Percentiles rank a stretch among this genome's conserved stretches.
Evolutionary conservation across 2,113 vertebrate genomes (phyloP).

Genomic region (Astur gentilis): DNA sequence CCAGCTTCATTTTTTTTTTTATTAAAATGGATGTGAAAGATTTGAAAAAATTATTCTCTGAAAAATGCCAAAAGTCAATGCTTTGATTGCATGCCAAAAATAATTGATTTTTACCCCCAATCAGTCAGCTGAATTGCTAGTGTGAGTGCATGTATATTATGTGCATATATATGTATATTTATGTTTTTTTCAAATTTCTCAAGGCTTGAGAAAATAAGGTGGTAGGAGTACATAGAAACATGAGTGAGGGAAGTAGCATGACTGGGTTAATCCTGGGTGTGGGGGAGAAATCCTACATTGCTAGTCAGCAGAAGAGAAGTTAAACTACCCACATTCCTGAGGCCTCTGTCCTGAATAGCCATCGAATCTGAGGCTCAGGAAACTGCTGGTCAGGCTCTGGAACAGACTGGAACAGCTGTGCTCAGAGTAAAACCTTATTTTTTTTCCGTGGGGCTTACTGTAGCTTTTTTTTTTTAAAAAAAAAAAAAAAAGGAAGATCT

Average conservation of each 20-base stretch:
- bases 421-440: neutral
- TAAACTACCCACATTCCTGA: neutral
- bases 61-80: conserved; percentile 42
- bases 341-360: neutral
- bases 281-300: accelerated
- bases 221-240: neutral
- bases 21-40: conserved; percentile 7
- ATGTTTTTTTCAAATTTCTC: neutral
- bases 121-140: conserved; percentile 35
- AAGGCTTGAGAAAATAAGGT: neutral
- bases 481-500: neutral
- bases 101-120: conserved; percentile 35
- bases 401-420: neutral
- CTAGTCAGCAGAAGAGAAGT: neutral
- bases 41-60: neutral
- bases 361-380: neutral
- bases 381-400: neutral
- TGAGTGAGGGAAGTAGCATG: neutral
- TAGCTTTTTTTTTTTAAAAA: neutral
- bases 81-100: conserved; percentile 50
- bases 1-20: neutral
- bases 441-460: neutral
- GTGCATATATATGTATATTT: neutral
- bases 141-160: neutral
- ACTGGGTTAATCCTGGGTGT: neutral